phyloP scores from a whole-genome alignment of 1,140 invertebrate genomes.

The Steinernema khuongi region DNA sequence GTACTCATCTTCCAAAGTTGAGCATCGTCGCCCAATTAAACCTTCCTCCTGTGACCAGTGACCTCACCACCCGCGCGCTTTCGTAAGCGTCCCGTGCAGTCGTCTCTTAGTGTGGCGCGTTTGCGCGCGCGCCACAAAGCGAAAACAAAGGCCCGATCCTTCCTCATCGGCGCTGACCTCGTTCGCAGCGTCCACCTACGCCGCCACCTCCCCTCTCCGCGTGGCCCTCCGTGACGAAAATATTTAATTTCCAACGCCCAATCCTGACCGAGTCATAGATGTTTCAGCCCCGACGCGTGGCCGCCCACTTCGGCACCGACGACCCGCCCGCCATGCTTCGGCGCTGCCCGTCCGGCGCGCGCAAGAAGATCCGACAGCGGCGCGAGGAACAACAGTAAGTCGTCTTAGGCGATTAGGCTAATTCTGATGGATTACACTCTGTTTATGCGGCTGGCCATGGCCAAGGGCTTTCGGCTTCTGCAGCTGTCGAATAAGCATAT shows the following conservation, averaged over 20 bases:
- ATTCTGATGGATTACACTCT: neutral
- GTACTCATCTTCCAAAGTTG: no score
- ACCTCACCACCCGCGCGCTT: no score
- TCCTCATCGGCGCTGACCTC: no score
- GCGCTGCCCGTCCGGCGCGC: neutral
- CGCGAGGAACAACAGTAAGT: conserved; percentile 4
- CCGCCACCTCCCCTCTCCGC: neutral
- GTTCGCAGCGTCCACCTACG: no score
- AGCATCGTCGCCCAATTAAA: no score
- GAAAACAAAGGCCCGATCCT: no score
- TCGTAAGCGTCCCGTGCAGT: no score
- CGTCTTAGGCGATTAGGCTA: neutral
- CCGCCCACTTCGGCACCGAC: conserved; percentile 11
- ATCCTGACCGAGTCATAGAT: neutral
- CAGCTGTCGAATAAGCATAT: no score
- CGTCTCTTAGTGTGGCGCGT: no score
- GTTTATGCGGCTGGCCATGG: neutral
- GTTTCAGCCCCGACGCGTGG: conserved; percentile 1
- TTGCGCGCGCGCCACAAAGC: no score
- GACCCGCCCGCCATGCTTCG: neutral
- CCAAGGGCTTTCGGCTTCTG: no score
- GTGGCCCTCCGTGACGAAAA: neutral
- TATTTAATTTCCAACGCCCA: neutral
- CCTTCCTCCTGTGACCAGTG: no score
- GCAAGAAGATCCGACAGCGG: conserved; percentile 4